Evolutionary conservation across 2,113 vertebrate genomes (phyloP), one percentile per base, ranked within the genome.

Genomic region (Eretmochelys imbricata): DNA sequence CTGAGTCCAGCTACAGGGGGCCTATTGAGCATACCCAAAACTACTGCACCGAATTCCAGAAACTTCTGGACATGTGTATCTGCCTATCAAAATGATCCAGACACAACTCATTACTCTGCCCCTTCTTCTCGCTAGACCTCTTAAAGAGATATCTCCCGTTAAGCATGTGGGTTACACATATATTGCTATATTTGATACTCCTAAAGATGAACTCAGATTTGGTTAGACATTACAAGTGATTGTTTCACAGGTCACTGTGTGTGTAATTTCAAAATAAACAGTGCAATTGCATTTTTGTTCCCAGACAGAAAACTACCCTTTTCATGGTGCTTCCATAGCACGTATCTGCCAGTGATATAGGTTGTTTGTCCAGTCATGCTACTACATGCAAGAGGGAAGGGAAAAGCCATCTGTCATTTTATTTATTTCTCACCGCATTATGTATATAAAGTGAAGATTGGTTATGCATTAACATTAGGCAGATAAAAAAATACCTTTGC

Each of bases 381-480:
- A 35, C 76, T 95, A 90, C 91, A 93, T 95, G 84, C 54, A 89
- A 87, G 11, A 20, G 3, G 8, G 1, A 24, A 84, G 46, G 38
- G 81, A 85, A 79, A 93, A 92, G 72, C 95, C 95, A 96, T 96
- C 96, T 98, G 96, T 96, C 93, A 96, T 94, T 92, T 94, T 95
- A 95, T 97, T 96, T 97, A 94, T 96, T 96, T 94, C 88, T 92
- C 31, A 69, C 22, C 92, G 80, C 59, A 91, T 93, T 95, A 93
- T 95, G 92, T 69, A 89, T 95, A 91, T 84, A 94, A 94, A 95
- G 76, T 76, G 90, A 95, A 87, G 90, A 25, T 55, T 96, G 59
- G 75, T 85, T 96, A 78, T 92, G 72, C 84, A 89, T 89, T 97
- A 94, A 90, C 1, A 0, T 87, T 95, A 82, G 51, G 82, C 50